phyloP scores from a whole-genome alignment of 2,113 vertebrate species.

The Nothobranchius furzeri region DNA sequence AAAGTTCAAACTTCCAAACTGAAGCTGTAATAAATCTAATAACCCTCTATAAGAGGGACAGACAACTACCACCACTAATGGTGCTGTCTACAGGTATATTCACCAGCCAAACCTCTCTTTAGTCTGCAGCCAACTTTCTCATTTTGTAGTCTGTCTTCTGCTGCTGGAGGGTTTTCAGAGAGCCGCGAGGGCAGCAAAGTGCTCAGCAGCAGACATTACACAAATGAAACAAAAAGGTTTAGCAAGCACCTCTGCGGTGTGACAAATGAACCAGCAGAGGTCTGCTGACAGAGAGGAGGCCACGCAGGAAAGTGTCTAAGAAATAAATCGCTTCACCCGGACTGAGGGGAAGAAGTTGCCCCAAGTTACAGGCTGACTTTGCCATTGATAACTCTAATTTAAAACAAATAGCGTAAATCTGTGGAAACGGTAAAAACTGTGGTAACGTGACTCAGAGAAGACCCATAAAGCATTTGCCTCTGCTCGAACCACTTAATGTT shows the following conservation, averaged over 20 bases:
- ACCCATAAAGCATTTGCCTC: slow-evolving; percentile 11
- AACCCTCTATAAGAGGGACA: slow-evolving; percentile 18
- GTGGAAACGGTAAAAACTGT: neutral
- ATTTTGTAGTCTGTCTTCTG: slow-evolving; percentile 53
- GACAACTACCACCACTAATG: slow-evolving; percentile 63
- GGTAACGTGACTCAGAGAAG: slow-evolving; percentile 7
- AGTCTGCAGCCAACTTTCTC: slow-evolving; percentile 58
- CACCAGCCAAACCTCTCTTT: slow-evolving; percentile 47
- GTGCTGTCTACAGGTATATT: slow-evolving; percentile 61
- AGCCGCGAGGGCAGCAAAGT: slow-evolving; percentile 37
- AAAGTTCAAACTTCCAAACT: slow-evolving; percentile 17
- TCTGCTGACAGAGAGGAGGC: slow-evolving; percentile 36
- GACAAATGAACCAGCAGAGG: slow-evolving; percentile 63
- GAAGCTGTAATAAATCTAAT: slow-evolving; percentile 40
- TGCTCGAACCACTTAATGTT: slow-evolving; percentile 31
- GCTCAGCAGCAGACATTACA: slow-evolving; percentile 48
- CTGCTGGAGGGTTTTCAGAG: slow-evolving; percentile 40
- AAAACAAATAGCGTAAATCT: slow-evolving; percentile 19
- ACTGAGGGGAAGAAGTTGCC: slow-evolving; percentile 16
- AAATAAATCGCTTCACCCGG: slow-evolving; percentile 35
- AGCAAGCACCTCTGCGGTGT: slow-evolving; percentile 50
- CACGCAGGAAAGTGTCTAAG: slow-evolving; percentile 13
- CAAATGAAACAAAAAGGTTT: slow-evolving; percentile 63
- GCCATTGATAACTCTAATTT: slow-evolving; percentile 32
- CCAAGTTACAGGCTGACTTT: slow-evolving; percentile 19